phyloP scores from a whole-genome alignment of 1,140 invertebrate genomes.

The Danaus melanippus region DNA sequence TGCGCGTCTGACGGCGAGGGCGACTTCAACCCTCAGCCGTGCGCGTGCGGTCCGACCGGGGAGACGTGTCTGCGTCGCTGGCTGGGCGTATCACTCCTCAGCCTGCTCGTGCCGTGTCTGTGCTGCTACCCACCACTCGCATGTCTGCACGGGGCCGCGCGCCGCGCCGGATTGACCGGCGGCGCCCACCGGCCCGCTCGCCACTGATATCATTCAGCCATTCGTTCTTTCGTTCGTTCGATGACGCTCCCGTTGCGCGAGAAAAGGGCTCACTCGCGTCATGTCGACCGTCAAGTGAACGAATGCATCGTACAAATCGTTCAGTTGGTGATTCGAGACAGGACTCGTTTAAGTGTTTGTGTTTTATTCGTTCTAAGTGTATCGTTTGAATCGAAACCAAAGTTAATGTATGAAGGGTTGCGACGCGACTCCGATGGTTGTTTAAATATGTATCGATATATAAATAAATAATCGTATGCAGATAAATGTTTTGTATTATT shows the following conservation, averaged over 20 bases:
- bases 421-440: slow-evolving; percentile 28
- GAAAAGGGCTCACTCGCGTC: slow-evolving; percentile 49
- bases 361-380: slow-evolving; percentile 34
- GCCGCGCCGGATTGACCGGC: slow-evolving; percentile 85
- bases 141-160: slow-evolving; percentile 87
- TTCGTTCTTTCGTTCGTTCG: too few species aligned
- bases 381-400: slow-evolving; percentile 43
- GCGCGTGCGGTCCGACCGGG: slow-evolving; percentile 76
- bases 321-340: too few species aligned
- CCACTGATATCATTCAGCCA: too few species aligned
- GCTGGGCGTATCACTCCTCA: slow-evolving; percentile 88
- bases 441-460: slow-evolving; percentile 51
- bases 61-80: slow-evolving; percentile 79
- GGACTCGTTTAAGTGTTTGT: slow-evolving; percentile 32
- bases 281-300: too few species aligned
- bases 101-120: slow-evolving; percentile 91
- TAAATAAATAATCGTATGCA: slow-evolving; percentile 57
- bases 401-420: slow-evolving; percentile 31
- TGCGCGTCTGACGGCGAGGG: slow-evolving; percentile 90
- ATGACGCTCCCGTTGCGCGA: slow-evolving; percentile 10
- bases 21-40: slow-evolving; percentile 86
- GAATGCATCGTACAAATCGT: too few species aligned
- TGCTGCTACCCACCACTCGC: slow-evolving; percentile 93
- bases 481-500: slow-evolving; percentile 9
- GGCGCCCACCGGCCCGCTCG: slow-evolving; percentile 80